Conservation (phyloP, 1,140 invertebrate species). For the Diachasma alloeum region DNA sequence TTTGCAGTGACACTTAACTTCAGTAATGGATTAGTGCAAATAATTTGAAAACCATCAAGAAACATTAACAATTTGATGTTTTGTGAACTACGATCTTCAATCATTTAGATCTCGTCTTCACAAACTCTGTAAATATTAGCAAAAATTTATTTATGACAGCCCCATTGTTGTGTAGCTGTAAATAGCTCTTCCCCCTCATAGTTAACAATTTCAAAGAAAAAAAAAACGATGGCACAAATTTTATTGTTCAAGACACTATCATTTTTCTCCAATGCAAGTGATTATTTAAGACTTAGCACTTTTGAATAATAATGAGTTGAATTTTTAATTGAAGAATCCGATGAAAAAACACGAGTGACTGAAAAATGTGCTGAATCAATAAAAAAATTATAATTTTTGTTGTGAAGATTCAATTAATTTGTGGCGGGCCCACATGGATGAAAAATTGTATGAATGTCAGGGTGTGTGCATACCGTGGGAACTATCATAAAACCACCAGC, state of each 20-base stretch:
- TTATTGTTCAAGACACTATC: background rate
- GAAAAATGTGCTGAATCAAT: background rate
- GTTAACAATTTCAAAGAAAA: background rate
- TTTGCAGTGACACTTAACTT: background rate
- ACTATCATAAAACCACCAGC: conserved; percentile 51
- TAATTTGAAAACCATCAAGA: conserved; percentile 1
- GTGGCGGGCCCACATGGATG: conserved; percentile 18
- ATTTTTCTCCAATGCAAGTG: background rate
- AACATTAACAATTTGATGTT: conserved; percentile 7
- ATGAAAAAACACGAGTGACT: background rate
- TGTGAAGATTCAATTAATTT: conserved; percentile 30
- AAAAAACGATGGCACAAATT: conserved; percentile 11
- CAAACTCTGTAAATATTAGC: conserved; percentile 44
- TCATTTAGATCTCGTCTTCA: conserved; percentile 31
- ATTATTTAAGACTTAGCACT: background rate
- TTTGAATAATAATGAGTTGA: background rate
- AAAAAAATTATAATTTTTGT: conserved; percentile 18
- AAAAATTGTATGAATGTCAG: conserved; percentile 22
- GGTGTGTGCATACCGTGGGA: conserved; percentile 24
- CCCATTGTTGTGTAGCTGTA: conserved; percentile 29
- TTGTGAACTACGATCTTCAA: conserved; percentile 15
- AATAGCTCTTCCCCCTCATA: conserved; percentile 19
- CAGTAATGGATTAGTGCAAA: background rate
- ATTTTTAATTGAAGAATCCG: background rate
- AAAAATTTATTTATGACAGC: conserved; percentile 48